Evolutionary conservation across 2,113 vertebrate species (phyloP).

Genomic region (Pseudorasbora parva): DNA sequence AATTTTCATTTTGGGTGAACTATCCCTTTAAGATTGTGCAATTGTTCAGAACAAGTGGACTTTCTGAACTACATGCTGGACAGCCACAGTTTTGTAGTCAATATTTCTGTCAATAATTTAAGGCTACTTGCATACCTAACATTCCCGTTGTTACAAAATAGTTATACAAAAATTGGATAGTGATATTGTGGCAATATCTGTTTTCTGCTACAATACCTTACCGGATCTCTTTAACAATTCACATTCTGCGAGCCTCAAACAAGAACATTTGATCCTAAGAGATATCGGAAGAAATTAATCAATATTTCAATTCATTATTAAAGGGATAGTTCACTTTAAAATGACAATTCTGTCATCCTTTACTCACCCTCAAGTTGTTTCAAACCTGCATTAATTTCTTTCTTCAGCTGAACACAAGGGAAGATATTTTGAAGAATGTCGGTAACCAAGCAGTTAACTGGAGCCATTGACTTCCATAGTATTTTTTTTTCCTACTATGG

Average conservation of each 20-base stretch:
- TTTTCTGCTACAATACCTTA: neutral
- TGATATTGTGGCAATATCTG: neutral
- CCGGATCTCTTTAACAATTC: neutral
- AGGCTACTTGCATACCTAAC: neutral
- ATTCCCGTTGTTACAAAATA: neutral
- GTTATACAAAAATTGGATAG: neutral
- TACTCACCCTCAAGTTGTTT: too few relatives aligned
- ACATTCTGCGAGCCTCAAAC: too few relatives aligned
- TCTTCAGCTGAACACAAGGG: too few relatives aligned
- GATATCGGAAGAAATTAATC: neutral
- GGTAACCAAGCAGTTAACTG: too few relatives aligned
- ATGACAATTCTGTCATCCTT: too few relatives aligned
- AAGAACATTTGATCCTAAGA: too few relatives aligned
- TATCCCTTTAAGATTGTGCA: slow-evolving; percentile 24
- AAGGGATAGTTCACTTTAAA: too few relatives aligned
- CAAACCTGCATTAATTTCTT: too few relatives aligned
- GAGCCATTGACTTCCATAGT: too few relatives aligned
- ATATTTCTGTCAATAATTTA: slow-evolving; percentile 29
- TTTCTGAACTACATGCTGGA: slow-evolving; percentile 3
- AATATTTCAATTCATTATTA: neutral
- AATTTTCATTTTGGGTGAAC: too few relatives aligned
- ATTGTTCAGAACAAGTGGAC: neutral
- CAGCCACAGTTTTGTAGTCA: slow-evolving; percentile 5
- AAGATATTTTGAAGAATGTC: too few relatives aligned
- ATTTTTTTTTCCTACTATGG: too few relatives aligned